Percentiles rank a stretch among this genome's conserved stretches.
These are phyloP conservation scores for Pleuronectes platessa DNA, from an alignment of 2,113 vertebrate species.

Conservation along the genomic window DNA sequence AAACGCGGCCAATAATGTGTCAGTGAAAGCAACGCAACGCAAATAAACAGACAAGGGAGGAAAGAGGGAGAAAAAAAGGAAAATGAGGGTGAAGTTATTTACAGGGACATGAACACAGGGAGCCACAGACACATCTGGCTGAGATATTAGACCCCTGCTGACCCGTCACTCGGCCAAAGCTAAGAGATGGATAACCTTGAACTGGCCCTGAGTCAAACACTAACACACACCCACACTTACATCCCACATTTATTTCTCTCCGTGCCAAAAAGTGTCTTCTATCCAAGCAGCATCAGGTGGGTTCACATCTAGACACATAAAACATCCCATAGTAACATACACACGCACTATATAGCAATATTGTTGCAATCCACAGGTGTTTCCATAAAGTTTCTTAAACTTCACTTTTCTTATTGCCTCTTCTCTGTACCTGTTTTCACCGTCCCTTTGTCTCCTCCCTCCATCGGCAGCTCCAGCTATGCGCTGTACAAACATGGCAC, in stretches of 20 bases:
- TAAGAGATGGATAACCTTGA: slow-evolving; percentile 55
- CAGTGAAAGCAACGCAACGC: neutral
- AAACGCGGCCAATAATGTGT: slow-evolving; percentile 4
- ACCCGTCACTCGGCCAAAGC: slow-evolving; percentile 37
- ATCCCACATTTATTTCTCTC: no score
- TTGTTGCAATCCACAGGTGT: slow-evolving; percentile 21
- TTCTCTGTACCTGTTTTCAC: slow-evolving; percentile 50
- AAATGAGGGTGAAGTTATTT: slow-evolving; percentile 39
- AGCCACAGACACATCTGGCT: slow-evolving; percentile 58
- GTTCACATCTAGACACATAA: no score
- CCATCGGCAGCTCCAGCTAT: slow-evolving; percentile 65
- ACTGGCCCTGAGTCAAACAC: neutral
- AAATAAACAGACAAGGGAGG: neutral
- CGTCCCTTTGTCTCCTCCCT: slow-evolving; percentile 6
- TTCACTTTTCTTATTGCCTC: slow-evolving; percentile 19
- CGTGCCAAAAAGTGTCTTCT: no score
- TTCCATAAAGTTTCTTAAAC: slow-evolving; percentile 25
- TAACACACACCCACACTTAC: neutral
- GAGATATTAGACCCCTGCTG: slow-evolving; percentile 58
- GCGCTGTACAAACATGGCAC: slow-evolving; percentile 64
- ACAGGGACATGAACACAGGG: slow-evolving; percentile 16
- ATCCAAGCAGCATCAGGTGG: no score
- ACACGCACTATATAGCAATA: neutral
- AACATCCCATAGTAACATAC: neutral
- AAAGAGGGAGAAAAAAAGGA: no score